phyloP scores from a whole-genome alignment of 2,113 vertebrate genomes.

The Prunella himalayana region DNA sequence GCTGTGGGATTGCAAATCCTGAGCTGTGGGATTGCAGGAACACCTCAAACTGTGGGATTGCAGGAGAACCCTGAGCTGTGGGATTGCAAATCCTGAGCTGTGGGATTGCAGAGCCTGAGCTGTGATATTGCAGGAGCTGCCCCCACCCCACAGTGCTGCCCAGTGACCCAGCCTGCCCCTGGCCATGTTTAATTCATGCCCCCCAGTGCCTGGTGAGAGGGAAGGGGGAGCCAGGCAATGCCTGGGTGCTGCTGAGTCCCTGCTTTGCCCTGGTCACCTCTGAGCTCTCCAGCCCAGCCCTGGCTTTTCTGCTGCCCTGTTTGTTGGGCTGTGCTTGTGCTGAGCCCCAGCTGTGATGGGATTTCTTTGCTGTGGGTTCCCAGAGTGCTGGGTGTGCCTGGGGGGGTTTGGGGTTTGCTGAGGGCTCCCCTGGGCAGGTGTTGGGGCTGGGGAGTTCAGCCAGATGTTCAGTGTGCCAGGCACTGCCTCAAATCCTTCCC shows the following conservation, averaged over 20 bases:
- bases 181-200: accelerated
- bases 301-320: background rate
- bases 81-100: background rate
- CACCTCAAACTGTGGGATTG: too few relatives aligned
- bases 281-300: background rate
- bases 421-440: background rate
- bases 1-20: background rate
- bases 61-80: too few relatives aligned
- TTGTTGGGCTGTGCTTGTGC: background rate
- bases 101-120: background rate
- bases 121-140: background rate
- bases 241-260: background rate
- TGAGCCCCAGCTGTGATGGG: background rate
- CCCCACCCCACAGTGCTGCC: background rate
- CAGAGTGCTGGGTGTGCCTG: background rate
- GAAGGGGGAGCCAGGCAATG: background rate
- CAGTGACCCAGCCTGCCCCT: background rate
- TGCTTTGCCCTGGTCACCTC: background rate
- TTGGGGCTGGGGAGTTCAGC: background rate
- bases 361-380: background rate
- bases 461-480: background rate
- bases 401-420: background rate
- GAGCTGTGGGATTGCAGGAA: background rate
- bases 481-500: background rate
- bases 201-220: background rate